phyloP scores from a whole-genome alignment of 1,140 invertebrate genomes.

The Ceratitis capitata region DNA sequence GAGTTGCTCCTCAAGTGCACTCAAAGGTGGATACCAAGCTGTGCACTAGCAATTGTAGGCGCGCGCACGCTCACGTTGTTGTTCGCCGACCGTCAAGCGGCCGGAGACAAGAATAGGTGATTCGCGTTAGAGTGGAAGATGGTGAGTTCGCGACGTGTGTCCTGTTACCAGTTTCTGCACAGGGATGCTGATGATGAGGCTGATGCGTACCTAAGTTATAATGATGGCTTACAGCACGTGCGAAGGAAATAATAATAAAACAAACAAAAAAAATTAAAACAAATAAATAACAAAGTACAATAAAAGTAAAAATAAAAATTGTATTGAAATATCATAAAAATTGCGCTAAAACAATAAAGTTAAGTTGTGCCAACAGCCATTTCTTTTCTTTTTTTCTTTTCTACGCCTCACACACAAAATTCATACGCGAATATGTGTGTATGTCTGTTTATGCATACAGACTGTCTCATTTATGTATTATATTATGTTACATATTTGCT shows the following conservation, averaged over 20 bases:
- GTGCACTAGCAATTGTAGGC: constrained; percentile 28
- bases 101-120: neutral
- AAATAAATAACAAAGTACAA: neutral
- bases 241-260: neutral
- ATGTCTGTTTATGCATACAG: too few species aligned
- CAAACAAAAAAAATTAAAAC: neutral
- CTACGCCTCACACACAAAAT: neutral
- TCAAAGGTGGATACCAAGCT: constrained; percentile 34
- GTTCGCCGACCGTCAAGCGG: neutral
- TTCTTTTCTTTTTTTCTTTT: neutral
- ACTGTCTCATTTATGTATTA: neutral
- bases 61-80: neutral
- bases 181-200: neutral
- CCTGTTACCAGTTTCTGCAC: neutral
- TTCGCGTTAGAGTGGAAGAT: neutral
- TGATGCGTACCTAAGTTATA: neutral
- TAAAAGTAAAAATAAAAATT: neutral
- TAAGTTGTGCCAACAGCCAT: neutral
- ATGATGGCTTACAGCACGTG: neutral
- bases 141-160: neutral
- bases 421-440: too few species aligned
- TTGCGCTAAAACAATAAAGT: constrained; percentile 29
- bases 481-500: neutral
- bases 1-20: constrained; percentile 34
- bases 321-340: constrained; percentile 29